Base-by-base conservation (phyloP, 1,140 invertebrate species). In the Orius insidiosus region DNA sequence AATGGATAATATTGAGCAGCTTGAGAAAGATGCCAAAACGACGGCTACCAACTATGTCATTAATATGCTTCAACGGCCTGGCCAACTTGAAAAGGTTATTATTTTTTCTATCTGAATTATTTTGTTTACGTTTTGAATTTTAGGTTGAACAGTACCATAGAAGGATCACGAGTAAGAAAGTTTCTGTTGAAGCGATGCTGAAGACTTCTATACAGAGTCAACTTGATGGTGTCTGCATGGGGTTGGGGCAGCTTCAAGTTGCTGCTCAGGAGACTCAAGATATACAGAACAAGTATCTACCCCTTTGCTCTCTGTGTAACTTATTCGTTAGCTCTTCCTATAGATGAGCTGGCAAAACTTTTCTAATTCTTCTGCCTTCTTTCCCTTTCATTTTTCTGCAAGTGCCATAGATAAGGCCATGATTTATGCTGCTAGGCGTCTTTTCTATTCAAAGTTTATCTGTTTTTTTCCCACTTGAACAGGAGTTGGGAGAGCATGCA, bases 131-230 rank as follows among this genome's bases (percentile, higher is more conserved):
- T 24, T 40, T 75, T 70, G 72, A 24, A 4, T 24, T 24, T 24
- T 24, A 24, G 24, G 24, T 85, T 3, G 87, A 93, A 55, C 85
- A 89, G 59, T 85, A 87, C 54, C 87, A 83, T 58, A 75, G 76
- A 54, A 61, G 80, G 56, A 80, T 85, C 47, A 70, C 70, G 8
- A 67, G 83, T 11, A 87, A 90, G 51, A 83, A 96, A 66, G 86
- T 87, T 1, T 94, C 93, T 5, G 87, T 95, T 16, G 94, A 98
- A 66, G 88, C 92, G 9, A 85, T 95, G 73, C 63, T 98, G 11
- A 96, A 98, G 66, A 95, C 90, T n/a, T 89, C 90, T 5, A 89
- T 98, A 68, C 93, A 98, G 65, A 90, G 88, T 56, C 93, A 98
- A 65, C 63, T 98, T 33, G 94, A 98, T 67, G 93, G 92, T 0